phyloP scores from a whole-genome alignment of 2,797 vertebrate genomes.

The Centroberyx gerrardi region DNA sequence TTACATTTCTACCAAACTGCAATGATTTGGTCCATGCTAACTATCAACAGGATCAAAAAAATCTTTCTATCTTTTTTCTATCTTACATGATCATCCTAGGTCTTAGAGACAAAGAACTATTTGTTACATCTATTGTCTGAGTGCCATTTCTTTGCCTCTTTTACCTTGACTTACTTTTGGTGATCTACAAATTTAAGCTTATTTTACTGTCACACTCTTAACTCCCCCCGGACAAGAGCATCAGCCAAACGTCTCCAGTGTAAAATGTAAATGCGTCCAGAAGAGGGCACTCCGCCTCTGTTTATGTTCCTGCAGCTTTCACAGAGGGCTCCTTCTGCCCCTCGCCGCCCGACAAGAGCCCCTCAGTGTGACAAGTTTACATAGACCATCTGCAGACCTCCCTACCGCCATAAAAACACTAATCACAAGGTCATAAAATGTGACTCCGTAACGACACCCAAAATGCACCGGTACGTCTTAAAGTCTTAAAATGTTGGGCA shows the following conservation, averaged over 20 bases:
- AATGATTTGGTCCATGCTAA: background rate
- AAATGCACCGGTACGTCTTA: slow-evolving; percentile 61
- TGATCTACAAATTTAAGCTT: background rate
- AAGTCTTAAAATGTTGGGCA: slow-evolving; percentile 43
- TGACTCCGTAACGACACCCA: slow-evolving; percentile 79
- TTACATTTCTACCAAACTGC: background rate
- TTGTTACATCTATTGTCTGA: background rate
- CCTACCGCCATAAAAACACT: slow-evolving; percentile 81
- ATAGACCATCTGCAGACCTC: slow-evolving; percentile 83
- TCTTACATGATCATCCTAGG: too few relatives aligned
- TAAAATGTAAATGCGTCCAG: slow-evolving; percentile 62
- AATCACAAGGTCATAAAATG: slow-evolving; percentile 84
- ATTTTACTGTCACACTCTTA: background rate
- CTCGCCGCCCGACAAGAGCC: slow-evolving; percentile 71
- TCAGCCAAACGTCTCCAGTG: slow-evolving; percentile 28
- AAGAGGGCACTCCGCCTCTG: slow-evolving; percentile 82
- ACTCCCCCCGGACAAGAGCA: background rate
- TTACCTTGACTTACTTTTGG: background rate
- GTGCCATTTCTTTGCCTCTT: background rate
- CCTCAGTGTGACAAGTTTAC: slow-evolving; percentile 84
- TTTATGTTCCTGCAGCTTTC: slow-evolving; percentile 44
- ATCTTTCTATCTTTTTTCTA: too few relatives aligned
- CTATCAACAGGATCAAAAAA: background rate
- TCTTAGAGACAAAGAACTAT: background rate
- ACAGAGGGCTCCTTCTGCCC: slow-evolving; percentile 77